Percentiles rank a stretch among this genome's conserved stretches.
phyloP scores from a whole-genome alignment of 2,888 invertebrate species.

The Hartigia nigra region DNA sequence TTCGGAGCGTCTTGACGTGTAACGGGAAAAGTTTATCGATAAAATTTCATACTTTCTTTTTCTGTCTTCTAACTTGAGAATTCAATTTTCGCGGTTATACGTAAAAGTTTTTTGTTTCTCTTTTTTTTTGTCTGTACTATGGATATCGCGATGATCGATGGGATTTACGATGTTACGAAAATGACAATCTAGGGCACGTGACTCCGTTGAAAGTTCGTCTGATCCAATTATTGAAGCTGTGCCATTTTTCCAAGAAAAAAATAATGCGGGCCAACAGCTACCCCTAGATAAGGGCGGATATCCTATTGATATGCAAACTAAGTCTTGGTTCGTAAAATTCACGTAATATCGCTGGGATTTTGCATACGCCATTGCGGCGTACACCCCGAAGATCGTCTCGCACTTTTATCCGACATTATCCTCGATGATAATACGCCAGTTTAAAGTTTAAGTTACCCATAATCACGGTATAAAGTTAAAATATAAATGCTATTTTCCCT shows the following conservation, averaged over 20 bases:
- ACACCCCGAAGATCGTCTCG: slow-evolving; percentile 34
- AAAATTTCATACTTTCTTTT: background rate
- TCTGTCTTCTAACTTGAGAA: background rate
- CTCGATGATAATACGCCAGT: slow-evolving; percentile 53
- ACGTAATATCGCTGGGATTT: slow-evolving; percentile 50
- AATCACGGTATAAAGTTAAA: slow-evolving; percentile 52
- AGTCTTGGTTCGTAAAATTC: slow-evolving; percentile 54
- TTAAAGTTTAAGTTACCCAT: slow-evolving; percentile 54
- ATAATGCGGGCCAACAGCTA: slow-evolving; percentile 1
- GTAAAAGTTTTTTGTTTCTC: background rate
- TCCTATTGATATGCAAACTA: slow-evolving; percentile 57
- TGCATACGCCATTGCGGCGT: slow-evolving; percentile 27
- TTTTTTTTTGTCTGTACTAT: background rate
- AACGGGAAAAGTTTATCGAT: background rate
- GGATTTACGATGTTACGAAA: background rate
- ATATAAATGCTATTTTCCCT: slow-evolving; percentile 42
- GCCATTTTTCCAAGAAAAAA: background rate
- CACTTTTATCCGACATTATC: slow-evolving; percentile 52
- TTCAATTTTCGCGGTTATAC: background rate
- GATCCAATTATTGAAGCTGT: background rate
- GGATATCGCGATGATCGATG: background rate
- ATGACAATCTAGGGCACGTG: background rate
- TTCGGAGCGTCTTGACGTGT: background rate
- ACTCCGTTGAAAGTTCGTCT: background rate
- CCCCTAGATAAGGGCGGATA: slow-evolving; percentile 16